Base-by-base conservation (phyloP, 2,888 invertebrate genomes). In the Caenorhabditis parvicauda region DNA sequence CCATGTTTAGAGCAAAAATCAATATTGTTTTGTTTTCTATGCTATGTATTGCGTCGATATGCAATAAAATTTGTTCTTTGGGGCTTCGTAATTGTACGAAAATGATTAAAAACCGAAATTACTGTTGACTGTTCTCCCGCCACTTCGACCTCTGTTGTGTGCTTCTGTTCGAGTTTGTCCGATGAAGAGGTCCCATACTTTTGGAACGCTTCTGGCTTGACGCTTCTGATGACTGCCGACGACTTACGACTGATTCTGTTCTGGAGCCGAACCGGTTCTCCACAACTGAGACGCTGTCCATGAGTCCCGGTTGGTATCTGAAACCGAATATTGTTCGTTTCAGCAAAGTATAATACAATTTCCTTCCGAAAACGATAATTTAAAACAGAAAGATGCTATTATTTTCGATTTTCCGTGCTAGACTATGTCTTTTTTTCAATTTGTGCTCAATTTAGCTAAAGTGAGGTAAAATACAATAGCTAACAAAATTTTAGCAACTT, bases 81-180 rank as follows among this genome's bases (percentile, higher is more conserved):
- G 6, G 3, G 17, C 21, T 21, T 4, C 4, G 21, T 5, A 38
- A 38, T 5, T 21, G 17, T 38, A 4, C 6, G 21, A 38, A 38
- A 38, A 38, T 3, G 6, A 19, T 38, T 38, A 21, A 38, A 3
- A 5, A 38, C 38, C 17, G 17, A n/a, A n/a, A n/a, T 39, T 54
- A 68, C 22, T 68, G 55, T 46, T 71, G 71, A 50, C 71, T 71
- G 41, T 71, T 65, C 28, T 71, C 71, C 22, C 71, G 48, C 52
- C 66, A 61, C 43, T 64, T 28, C 22, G 65, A 56, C 1, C 62
- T 48, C 2, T 63, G 60, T 39, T 64, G 51, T 39, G 55, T 56
- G 35, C 60, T 60, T 28, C 64, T 53, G 32, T 64, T 64, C 19
- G 64, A 64, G 21, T 53, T 54, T 12, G 64, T 61, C 35, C 71